These are phyloP conservation scores for Diorhabda carinulata DNA, from an alignment of 1,140 invertebrate genomes.

Conservation along the genomic window DNA sequence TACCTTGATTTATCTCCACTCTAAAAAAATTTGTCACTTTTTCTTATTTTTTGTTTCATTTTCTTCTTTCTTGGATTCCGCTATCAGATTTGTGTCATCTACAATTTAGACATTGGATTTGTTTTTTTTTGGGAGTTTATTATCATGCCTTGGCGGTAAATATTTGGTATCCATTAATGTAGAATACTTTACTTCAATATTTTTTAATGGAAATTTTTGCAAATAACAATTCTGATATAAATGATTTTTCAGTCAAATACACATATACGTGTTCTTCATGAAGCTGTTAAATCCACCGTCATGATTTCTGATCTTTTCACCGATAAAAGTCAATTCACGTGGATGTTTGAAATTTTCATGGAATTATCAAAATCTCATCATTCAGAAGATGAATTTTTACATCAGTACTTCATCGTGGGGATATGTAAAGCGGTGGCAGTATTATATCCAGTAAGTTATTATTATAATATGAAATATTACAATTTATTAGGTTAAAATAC, in stretches of 20 bases:
- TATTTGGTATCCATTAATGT: no score
- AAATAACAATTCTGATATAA: no score
- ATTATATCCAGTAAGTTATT: constrained; percentile 51
- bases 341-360: constrained; percentile 67
- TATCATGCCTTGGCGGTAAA: no score
- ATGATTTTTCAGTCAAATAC: constrained; percentile 23
- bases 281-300: constrained; percentile 64
- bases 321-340: constrained; percentile 65
- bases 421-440: constrained; percentile 67
- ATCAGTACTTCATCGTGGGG: constrained; percentile 65
- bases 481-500: no score
- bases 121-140: no score
- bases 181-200: neutral
- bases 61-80: no score
- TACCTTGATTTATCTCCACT: no score
- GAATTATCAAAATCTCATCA: constrained; percentile 61
- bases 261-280: constrained; percentile 54
- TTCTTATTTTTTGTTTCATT: no score
- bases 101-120: no score
- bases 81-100: no score
- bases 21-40: no score
- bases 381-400: constrained; percentile 67
- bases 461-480: no score
- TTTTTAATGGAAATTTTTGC: neutral
- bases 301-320: constrained; percentile 71